Conservation (phyloP, 2,888 invertebrate species). For the Callinectes sapidus region DNA sequence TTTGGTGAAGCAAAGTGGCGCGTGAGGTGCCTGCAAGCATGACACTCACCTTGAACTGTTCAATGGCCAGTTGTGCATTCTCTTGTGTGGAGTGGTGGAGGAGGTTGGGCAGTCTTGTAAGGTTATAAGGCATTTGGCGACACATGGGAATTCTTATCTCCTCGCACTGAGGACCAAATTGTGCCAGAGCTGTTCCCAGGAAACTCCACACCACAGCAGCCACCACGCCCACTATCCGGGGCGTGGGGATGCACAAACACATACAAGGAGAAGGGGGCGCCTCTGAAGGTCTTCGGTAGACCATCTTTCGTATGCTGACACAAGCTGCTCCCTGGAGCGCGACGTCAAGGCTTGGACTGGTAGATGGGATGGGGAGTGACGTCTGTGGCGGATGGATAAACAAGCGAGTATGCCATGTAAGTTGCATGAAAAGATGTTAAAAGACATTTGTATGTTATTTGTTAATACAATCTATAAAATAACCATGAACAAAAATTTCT, state of each 20-base stretch:
- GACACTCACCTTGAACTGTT: conserved; percentile 79
- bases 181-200: conserved; percentile 40
- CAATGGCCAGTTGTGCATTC: conserved; percentile 81
- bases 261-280: background rate
- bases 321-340: background rate
- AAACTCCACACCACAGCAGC: background rate
- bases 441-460: background rate
- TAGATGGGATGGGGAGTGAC: background rate
- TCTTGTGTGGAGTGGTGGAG: conserved; percentile 88
- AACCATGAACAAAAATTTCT: background rate
- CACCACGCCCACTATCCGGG: conserved; percentile 4
- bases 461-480: background rate
- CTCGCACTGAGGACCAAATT: conserved; percentile 81
- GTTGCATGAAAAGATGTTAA: background rate
- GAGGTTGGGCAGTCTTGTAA: conserved; percentile 90
- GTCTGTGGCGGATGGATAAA: background rate
- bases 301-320: conserved; percentile 7
- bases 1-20: background rate
- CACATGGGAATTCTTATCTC: conserved; percentile 87
- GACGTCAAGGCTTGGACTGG: background rate
- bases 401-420: background rate
- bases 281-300: background rate
- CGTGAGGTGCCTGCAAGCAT: background rate
- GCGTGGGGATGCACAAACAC: background rate
- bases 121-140: conserved; percentile 89